A percentile compares a stretch with the other conserved stretches of the same genome.
Evolutionary conservation across 2,113 vertebrate genomes (phyloP).

Genomic region (Mustelus asterias): DNA sequence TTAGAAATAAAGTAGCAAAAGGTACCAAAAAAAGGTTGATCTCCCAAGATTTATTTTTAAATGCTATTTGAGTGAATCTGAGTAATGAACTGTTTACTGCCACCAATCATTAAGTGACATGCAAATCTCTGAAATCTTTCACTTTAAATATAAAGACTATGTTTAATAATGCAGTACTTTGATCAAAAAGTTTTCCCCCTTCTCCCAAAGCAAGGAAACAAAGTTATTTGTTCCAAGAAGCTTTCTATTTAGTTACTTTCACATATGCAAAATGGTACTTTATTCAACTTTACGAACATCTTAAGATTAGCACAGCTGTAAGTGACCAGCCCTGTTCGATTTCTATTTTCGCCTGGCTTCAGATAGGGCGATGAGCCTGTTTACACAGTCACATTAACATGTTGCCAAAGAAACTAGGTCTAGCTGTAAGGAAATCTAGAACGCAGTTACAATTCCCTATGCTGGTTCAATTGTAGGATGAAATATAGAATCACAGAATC

Average conservation of each 20-base stretch:
- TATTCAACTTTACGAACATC: not conserved
- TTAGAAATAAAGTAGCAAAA: too few relatives aligned
- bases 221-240: not conserved
- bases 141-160: not conserved
- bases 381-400: not conserved
- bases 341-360: not conserved
- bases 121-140: not conserved
- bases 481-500: too few relatives aligned
- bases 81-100: not conserved
- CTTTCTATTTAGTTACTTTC: not conserved
- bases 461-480: not conserved
- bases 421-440: not conserved
- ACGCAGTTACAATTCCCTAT: not conserved
- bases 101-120: not conserved
- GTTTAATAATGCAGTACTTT: not conserved
- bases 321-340: not conserved
- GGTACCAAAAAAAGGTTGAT: too few relatives aligned
- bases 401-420: slow-evolving; percentile 10
- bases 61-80: not conserved
- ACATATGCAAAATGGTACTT: not conserved
- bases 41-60: not conserved
- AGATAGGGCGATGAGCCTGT: not conserved
- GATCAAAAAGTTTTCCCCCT: not conserved
- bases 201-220: not conserved
- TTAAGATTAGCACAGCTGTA: not conserved